phyloP scores from a whole-genome alignment of 1,140 invertebrate genomes.

The Rhizoglyphus robini region DNA sequence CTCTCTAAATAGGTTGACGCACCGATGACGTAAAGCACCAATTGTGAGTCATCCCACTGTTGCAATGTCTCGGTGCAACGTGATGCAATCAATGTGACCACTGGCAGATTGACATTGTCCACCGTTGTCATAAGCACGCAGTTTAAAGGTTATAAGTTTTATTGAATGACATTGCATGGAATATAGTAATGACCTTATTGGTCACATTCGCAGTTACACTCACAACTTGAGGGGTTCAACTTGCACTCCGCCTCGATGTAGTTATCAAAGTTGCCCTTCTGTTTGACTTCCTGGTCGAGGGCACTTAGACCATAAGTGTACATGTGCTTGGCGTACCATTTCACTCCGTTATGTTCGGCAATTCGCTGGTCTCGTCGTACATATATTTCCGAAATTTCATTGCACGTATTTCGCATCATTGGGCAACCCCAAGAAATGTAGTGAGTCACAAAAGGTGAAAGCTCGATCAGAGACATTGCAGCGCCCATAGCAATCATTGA shows the following conservation, averaged over 20 bases:
- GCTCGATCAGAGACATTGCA: not conserved
- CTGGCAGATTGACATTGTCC: no score
- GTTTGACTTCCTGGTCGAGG: not conserved
- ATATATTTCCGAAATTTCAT: not conserved
- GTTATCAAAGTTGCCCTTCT: not conserved
- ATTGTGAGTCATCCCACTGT: no score
- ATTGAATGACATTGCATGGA: no score
- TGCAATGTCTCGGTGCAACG: no score
- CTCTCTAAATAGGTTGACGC: no score
- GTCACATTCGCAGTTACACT: no score
- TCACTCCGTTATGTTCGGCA: not conserved
- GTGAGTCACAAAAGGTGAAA: not conserved
- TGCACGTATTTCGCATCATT: not conserved
- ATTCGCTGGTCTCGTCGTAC: constrained; percentile 4
- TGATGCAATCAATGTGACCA: no score
- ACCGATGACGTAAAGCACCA: no score
- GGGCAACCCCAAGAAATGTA: constrained; percentile 1
- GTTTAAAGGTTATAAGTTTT: no score
- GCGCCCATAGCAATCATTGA: not conserved
- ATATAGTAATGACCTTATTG: no score
- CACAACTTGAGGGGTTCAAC: no score
- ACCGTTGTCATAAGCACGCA: no score
- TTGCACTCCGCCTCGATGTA: not conserved
- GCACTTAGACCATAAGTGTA: not conserved
- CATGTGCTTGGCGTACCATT: not conserved